These are phyloP conservation scores for Ormia ochracea DNA, from an alignment of 2,888 invertebrate genomes.

Conservation along the genomic window DNA sequence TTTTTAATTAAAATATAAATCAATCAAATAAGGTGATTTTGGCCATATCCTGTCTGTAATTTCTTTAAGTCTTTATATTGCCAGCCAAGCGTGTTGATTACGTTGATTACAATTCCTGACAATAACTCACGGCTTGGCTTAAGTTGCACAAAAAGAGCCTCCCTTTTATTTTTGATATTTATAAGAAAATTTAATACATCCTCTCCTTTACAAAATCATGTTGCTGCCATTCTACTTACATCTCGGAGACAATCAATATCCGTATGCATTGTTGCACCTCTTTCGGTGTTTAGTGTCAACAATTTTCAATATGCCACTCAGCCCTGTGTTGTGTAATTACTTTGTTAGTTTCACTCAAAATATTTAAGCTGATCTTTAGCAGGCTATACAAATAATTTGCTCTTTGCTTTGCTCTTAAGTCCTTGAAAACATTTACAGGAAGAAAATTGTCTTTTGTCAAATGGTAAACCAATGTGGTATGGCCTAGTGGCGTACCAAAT, in stretches of 20 bases:
- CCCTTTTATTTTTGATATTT: not conserved
- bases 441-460: conserved; percentile 19
- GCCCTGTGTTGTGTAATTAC: conserved; percentile 62
- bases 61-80: not conserved
- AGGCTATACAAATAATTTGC: conserved; percentile 17
- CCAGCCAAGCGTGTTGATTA: not conserved
- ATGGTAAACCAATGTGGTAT: conserved; percentile 2
- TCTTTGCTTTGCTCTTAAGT: conserved; percentile 18
- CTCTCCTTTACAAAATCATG: not conserved
- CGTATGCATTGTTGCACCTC: conserved; percentile 16
- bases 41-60: too few relatives aligned
- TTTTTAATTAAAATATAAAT: too few relatives aligned
- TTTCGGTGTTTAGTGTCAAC: conserved; percentile 48
- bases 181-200: not conserved
- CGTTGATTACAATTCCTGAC: not conserved
- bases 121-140: not conserved
- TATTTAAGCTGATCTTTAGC: conserved; percentile 59
- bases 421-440: conserved; percentile 14
- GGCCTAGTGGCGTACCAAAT: conserved; percentile 43
- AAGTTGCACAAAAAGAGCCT: not conserved
- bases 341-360: conserved; percentile 61
- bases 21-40: too few relatives aligned
- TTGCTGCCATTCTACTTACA: not conserved
- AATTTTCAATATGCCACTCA: conserved; percentile 25
- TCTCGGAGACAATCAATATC: not conserved